Conservation (phyloP, 2,888 invertebrate genomes). For the Zeuzera pyrina region DNA sequence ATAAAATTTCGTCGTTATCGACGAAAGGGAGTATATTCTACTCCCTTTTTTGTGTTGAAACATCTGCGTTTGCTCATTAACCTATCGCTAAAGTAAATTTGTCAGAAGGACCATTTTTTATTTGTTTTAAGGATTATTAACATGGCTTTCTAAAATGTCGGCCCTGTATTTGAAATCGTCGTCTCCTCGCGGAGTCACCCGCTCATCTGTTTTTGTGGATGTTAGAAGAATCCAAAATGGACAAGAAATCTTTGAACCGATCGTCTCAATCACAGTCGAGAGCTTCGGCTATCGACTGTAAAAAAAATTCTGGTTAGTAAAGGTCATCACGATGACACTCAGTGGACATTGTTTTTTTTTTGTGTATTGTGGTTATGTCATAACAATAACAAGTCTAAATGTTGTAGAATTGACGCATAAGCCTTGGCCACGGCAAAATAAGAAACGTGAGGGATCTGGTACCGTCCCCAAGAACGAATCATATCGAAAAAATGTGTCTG, state of each 20-base stretch:
- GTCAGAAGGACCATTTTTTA: slow-evolving; percentile 55
- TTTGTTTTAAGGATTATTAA: slow-evolving; percentile 75
- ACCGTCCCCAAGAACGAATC: slow-evolving; percentile 75
- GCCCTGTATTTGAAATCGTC: slow-evolving; percentile 76
- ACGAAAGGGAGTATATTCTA: slow-evolving; percentile 77
- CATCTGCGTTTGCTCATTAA: slow-evolving; percentile 38
- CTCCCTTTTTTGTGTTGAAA: slow-evolving; percentile 67
- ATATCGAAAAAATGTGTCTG: slow-evolving; percentile 75
- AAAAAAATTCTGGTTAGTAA: slow-evolving; percentile 79
- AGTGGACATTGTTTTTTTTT: slow-evolving; percentile 10
- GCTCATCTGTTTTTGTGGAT: slow-evolving; percentile 68
- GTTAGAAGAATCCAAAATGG: slow-evolving; percentile 78
- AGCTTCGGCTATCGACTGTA: slow-evolving; percentile 81
- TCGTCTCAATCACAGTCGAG: slow-evolving; percentile 79
- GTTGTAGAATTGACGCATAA: slow-evolving; percentile 62
- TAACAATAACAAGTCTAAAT: slow-evolving; percentile 1
- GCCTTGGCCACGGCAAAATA: slow-evolving; percentile 76
- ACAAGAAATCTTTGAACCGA: slow-evolving; percentile 82
- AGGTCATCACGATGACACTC: slow-evolving; percentile 28
- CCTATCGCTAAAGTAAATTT: slow-evolving; percentile 42
- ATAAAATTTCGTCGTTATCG: slow-evolving; percentile 76
- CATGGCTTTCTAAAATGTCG: slow-evolving; percentile 90
- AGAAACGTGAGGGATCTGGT: slow-evolving; percentile 77
- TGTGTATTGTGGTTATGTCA: slow-evolving; percentile 9
- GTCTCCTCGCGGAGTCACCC: slow-evolving; percentile 82